Conservation (phyloP, 2,797 vertebrate genomes). For the Podarcis lilfordi region DNA sequence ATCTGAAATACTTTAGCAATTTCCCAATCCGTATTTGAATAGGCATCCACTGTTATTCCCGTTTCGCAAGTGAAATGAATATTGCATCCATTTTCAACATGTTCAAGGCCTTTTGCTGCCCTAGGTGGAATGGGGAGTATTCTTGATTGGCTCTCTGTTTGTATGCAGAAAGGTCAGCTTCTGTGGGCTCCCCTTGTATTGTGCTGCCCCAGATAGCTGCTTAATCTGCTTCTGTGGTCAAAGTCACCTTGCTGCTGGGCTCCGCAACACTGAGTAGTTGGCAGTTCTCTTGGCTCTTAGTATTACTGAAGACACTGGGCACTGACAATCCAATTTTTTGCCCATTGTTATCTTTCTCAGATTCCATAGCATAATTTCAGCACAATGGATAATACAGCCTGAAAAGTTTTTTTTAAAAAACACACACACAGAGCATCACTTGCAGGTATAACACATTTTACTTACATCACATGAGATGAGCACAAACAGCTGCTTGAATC, state of each 20-base stretch:
- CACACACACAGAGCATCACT: neutral
- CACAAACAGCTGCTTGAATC: neutral
- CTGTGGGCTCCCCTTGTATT: neutral
- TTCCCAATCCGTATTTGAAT: neutral
- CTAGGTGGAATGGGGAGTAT: neutral
- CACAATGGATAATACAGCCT: neutral
- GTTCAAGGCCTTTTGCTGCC: neutral
- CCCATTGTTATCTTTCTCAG: neutral
- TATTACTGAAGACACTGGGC: neutral
- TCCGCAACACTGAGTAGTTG: neutral
- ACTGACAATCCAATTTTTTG: neutral
- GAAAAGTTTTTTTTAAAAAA: neutral
- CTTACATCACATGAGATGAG: neutral
- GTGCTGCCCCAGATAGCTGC: neutral
- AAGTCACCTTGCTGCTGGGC: neutral
- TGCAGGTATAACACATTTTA: neutral
- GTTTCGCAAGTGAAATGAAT: neutral
- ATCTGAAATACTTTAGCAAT: neutral
- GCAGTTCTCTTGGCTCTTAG: neutral
- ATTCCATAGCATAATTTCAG: neutral
- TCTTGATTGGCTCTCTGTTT: neutral
- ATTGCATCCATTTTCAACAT: neutral
- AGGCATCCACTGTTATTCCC: neutral
- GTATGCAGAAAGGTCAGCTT: neutral
- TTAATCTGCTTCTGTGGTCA: neutral